Conservation (phyloP, 2,888 invertebrate genomes). For the Ornithoptera priamus region DNA sequence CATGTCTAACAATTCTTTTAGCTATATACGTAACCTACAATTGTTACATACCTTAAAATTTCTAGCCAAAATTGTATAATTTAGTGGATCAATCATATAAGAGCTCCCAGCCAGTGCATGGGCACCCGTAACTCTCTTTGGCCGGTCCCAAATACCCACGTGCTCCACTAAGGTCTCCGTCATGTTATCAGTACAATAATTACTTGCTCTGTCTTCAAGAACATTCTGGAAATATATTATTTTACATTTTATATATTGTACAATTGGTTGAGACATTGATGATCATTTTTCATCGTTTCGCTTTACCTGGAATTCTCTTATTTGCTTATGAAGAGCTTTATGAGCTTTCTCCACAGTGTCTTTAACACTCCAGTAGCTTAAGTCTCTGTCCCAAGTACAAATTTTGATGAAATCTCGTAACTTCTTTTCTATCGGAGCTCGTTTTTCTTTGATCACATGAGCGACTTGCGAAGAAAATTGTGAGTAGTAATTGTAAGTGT, state of each 20-base stretch:
- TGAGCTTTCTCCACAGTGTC: constrained; percentile 94
- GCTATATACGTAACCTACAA: no score
- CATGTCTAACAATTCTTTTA: no score
- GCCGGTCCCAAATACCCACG: constrained; percentile 82
- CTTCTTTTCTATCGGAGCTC: constrained; percentile 93
- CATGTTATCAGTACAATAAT: constrained; percentile 64
- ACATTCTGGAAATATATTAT: constrained; percentile 62
- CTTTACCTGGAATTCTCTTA: constrained; percentile 89
- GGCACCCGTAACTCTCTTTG: constrained; percentile 71
- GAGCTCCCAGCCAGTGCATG: constrained; percentile 66
- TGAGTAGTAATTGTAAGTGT: constrained; percentile 89
- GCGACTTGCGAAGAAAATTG: constrained; percentile 87
- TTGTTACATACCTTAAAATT: constrained; percentile 55
- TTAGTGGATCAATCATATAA: constrained; percentile 72
- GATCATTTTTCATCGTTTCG: neutral
- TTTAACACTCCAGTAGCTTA: constrained; percentile 96
- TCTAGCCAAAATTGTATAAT: constrained; percentile 56
- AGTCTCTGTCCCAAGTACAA: constrained; percentile 95
- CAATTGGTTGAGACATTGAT: neutral
- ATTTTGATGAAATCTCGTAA: constrained; percentile 96
- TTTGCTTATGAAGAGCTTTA: constrained; percentile 90
- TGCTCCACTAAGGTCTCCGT: constrained; percentile 63
- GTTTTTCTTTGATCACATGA: constrained; percentile 82
- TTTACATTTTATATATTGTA: neutral
- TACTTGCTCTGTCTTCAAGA: constrained; percentile 73